phyloP scores from a whole-genome alignment of 2,888 invertebrate genomes.

The Nomada fabriciana region DNA sequence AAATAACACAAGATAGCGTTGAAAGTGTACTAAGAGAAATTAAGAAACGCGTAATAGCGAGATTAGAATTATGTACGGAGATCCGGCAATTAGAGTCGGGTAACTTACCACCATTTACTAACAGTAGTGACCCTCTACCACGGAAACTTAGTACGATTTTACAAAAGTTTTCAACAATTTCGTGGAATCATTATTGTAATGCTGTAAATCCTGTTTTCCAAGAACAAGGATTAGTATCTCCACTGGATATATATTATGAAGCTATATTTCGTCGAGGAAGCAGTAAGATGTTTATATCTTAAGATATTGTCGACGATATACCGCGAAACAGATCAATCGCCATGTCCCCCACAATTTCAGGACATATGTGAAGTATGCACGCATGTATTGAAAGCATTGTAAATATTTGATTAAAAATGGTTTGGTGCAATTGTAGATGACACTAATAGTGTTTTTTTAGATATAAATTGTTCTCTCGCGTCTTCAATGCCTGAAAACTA shows the following conservation, averaged over 20 bases:
- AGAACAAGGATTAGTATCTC: constrained; percentile 86
- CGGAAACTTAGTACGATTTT: constrained; percentile 88
- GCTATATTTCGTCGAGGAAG: constrained; percentile 92
- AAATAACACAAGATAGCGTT: constrained; percentile 88
- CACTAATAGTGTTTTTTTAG: too few relatives aligned
- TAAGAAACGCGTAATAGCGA: constrained; percentile 90
- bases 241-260: constrained; percentile 90
- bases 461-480: too few relatives aligned
- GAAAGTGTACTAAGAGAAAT: constrained; percentile 91
- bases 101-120: constrained; percentile 83
- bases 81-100: constrained; percentile 88
- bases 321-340: neutral
- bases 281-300: constrained; percentile 83
- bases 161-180: constrained; percentile 78
- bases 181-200: constrained; percentile 79
- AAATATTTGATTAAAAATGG: too few relatives aligned
- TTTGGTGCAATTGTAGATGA: too few relatives aligned
- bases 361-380: too few relatives aligned
- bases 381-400: too few relatives aligned
- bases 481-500: too few relatives aligned
- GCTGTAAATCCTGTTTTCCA: constrained; percentile 70
- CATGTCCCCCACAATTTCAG: too few relatives aligned
- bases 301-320: neutral
- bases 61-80: constrained; percentile 91
- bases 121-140: constrained; percentile 77